Conservation (phyloP, 2,888 invertebrate species). For the Minunthozetes semirufus region DNA sequence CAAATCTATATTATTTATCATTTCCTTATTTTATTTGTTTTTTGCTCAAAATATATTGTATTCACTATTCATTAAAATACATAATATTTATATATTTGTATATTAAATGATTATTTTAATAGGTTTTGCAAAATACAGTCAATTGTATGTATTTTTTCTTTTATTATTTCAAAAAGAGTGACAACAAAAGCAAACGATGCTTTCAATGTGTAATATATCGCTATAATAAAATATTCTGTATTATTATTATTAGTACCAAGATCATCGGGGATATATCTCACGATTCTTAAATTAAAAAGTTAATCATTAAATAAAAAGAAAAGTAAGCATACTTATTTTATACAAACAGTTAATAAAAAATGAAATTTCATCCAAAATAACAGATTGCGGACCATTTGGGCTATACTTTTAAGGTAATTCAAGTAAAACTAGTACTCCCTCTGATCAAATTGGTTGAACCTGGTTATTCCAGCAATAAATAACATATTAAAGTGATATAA, state of each 20-base stretch:
- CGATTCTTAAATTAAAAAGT: too few species aligned
- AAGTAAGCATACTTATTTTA: too few species aligned
- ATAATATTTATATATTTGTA: conserved; percentile 3
- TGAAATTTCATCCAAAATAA: too few species aligned
- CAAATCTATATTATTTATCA: conserved; percentile 17
- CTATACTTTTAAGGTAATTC: too few species aligned
- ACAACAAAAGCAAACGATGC: conserved; percentile 1
- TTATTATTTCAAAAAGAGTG: background rate
- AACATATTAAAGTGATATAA: too few species aligned
- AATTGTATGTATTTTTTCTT: background rate
- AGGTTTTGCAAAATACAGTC: background rate
- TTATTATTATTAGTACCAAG: background rate
- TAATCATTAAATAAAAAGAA: too few species aligned
- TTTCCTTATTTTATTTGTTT: conserved; percentile 15
- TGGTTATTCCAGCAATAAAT: too few species aligned
- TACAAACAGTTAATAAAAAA: too few species aligned
- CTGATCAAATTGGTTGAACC: too few species aligned
- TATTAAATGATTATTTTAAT: conserved; percentile 27
- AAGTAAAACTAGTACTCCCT: too few species aligned
- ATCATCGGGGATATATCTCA: too few species aligned
- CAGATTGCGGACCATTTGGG: too few species aligned
- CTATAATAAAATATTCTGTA: background rate
- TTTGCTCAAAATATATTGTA: background rate
- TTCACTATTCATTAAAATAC: background rate
- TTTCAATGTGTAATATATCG: background rate